Evolutionary conservation across 2,888 invertebrate genomes (phyloP).

Genomic region (Machimus rusticus): DNA sequence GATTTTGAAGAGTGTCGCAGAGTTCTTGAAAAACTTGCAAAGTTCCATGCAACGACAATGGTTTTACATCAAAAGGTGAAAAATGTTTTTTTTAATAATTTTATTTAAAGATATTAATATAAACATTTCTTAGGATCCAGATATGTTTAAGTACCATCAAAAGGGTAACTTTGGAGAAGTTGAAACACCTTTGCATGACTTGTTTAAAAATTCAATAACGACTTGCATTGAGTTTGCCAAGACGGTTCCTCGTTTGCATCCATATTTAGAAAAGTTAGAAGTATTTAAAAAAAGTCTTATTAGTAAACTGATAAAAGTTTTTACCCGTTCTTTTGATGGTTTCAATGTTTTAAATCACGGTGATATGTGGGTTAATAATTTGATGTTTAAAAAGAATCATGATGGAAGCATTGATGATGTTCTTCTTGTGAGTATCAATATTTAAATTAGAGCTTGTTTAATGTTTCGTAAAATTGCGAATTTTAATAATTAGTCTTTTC

Average conservation of each 20-base stretch:
- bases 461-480: too few species aligned
- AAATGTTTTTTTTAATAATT: not conserved
- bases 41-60: conserved; percentile 66
- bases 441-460: not conserved
- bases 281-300: conserved; percentile 52
- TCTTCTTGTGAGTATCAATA: conserved; percentile 54
- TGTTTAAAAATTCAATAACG: conserved; percentile 52
- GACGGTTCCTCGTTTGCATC: conserved; percentile 49
- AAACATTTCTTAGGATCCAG: conserved; percentile 50
- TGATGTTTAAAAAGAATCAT: conserved; percentile 61
- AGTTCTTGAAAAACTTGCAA: conserved; percentile 64
- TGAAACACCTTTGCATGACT: conserved; percentile 52
- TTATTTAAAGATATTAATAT: not conserved
- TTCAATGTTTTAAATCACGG: conserved; percentile 65
- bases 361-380: conserved; percentile 65
- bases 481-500: too few species aligned
- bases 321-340: conserved; percentile 50
- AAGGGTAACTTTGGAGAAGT: conserved; percentile 53
- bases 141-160: conserved; percentile 53
- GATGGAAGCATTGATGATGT: conserved; percentile 57
- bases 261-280: conserved; percentile 51
- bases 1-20: conserved; percentile 63
- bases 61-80: conserved; percentile 64
- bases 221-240: conserved; percentile 53
- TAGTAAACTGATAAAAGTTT: conserved; percentile 53